A percentile compares a stretch with the other conserved stretches of the same genome.
These are phyloP conservation scores for Chaetorhynchus papuensis DNA, from an alignment of 2,113 vertebrate genomes.

Conservation along the genomic window DNA sequence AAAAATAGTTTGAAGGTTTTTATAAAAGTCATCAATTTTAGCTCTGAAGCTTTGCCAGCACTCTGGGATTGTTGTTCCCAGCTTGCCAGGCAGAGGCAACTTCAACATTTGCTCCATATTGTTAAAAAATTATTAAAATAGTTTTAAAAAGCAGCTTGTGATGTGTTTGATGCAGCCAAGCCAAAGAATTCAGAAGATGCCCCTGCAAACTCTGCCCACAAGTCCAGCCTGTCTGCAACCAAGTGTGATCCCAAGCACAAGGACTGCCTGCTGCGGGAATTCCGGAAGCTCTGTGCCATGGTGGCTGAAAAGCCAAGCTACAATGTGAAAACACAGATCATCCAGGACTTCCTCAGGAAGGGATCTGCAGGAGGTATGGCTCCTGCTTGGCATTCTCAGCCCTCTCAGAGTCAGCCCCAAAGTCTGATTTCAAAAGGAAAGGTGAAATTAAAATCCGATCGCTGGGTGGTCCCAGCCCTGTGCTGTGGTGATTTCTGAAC, in stretches of 20 bases:
- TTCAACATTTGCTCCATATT: fast-evolving
- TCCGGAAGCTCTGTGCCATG: slow-evolving; percentile 90
- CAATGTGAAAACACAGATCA: slow-evolving; percentile 93
- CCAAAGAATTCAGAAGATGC: slow-evolving; percentile 66
- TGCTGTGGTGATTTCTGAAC: not conserved
- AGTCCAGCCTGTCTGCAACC: slow-evolving; percentile 75
- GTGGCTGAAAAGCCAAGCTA: slow-evolving; percentile 93
- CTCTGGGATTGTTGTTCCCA: not conserved
- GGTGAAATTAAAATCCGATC: not conserved
- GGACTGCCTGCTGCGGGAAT: slow-evolving; percentile 90
- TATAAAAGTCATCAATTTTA: not conserved
- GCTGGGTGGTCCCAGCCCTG: not conserved
- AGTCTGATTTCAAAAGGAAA: not conserved
- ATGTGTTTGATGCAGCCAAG: slow-evolving; percentile 61
- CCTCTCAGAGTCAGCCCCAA: not conserved
- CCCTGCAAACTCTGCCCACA: slow-evolving; percentile 48
- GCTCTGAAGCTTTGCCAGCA: not conserved
- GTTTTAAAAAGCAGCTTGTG: not conserved
- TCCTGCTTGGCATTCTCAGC: not conserved
- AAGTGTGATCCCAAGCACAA: slow-evolving; percentile 88
- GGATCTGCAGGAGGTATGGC: slow-evolving; percentile 84
- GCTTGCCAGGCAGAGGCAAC: not conserved
- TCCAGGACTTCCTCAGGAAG: slow-evolving; percentile 90
- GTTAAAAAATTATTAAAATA: not conserved
- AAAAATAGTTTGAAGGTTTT: not conserved